A percentile compares a stretch with the other conserved stretches of the same genome.
These are phyloP conservation scores for Andrena flavipes DNA, from an alignment of 2,888 invertebrate genomes.

Conservation along the genomic window DNA sequence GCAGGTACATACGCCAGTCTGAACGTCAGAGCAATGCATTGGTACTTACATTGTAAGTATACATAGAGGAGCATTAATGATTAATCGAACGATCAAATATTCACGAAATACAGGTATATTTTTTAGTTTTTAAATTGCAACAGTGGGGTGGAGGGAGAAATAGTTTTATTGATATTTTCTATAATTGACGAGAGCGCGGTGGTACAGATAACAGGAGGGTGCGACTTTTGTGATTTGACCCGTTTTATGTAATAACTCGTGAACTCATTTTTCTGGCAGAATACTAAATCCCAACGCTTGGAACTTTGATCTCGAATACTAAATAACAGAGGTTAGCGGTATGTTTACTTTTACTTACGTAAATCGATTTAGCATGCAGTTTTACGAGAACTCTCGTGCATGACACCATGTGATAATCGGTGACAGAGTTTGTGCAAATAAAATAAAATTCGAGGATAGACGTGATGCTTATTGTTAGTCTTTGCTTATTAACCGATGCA, in stretches of 20 bases:
- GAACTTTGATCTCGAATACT: constrained; percentile 38
- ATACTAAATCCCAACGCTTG: neutral
- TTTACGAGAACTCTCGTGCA: neutral
- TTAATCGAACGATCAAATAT: too few relatives aligned
- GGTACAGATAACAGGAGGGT: neutral
- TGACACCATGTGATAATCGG: neutral
- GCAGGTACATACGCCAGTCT: too few relatives aligned
- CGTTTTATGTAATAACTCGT: neutral
- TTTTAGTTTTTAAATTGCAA: too few relatives aligned
- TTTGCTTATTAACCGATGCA: too few relatives aligned
- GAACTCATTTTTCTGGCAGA: neutral
- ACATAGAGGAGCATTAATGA: too few relatives aligned
- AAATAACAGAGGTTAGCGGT: constrained; percentile 16
- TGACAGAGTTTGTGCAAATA: neutral
- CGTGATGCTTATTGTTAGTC: neutral
- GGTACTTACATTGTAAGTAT: too few relatives aligned
- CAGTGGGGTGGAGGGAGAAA: too few relatives aligned
- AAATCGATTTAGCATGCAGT: constrained; percentile 29
- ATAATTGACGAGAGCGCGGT: neutral
- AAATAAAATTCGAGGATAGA: neutral
- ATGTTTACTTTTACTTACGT: constrained; percentile 49
- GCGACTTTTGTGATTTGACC: neutral
- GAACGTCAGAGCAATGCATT: too few relatives aligned
- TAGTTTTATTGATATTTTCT: neutral
- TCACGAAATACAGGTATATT: too few relatives aligned